Evolutionary conservation across 2,888 invertebrate species (phyloP), one percentile per base, ranked within the genome.

Genomic region (Metellina segmentata): DNA sequence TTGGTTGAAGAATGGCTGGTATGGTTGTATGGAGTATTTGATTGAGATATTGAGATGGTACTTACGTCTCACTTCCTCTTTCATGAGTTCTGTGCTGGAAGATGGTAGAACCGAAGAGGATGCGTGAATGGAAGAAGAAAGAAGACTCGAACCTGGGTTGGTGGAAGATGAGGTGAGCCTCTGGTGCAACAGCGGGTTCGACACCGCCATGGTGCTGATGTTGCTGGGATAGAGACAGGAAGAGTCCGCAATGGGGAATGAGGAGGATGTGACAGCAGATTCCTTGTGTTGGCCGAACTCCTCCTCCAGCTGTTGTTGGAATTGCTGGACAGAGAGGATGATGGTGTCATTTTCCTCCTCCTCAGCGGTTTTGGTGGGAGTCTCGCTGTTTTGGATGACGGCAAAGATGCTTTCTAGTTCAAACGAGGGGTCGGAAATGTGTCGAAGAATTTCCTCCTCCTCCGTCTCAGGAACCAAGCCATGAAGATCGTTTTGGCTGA

Each of bases 361-460:
- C 20, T 61, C 20, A 69, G 49, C 20, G 8, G 13, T 53, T 7
- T 69, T 87, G 6, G 75, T 81, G 81, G 69, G 53, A 7, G 81
- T n/a, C 16, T 91, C 87, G 7, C 78, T 51, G 34, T 83, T 91
- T 16, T 71, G 72, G 51, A 92, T 93, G 61, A 94, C 94, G n/a
- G 95, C 94, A 92, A 95, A 95, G 92, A 95, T 94, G 90, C 94
- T 94, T 94, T 98, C 98, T 94, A 98, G 96, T 95, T 98, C 98
- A 94, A 98, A 98, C 92, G 97, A 96, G 86, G 97, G 97, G 71
- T 98, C 98, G 69, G 97, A 97, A 75, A 97, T 95, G 95, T 97
- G 97, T 94, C 97, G 97, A 94, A 97, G 96, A 93, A 97, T 96
- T 94, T 97, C 97, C 93, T 97, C 97, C 82, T 97, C 96, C 94